Conservation (phyloP, 1,140 invertebrate species). For the Anastrepha obliqua region DNA sequence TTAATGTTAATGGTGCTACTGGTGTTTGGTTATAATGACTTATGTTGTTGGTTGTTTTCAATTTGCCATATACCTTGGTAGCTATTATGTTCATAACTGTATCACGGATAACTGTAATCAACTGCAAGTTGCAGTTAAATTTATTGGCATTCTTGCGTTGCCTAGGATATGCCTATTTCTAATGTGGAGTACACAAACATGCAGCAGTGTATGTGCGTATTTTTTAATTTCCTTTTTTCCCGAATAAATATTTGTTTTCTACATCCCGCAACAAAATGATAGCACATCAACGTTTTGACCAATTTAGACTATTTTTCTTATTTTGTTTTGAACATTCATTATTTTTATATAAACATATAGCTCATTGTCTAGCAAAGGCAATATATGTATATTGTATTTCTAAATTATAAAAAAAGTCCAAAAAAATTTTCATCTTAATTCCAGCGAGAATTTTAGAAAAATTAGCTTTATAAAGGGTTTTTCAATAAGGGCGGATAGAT, state of each 20-base stretch:
- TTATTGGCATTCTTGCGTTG: neutral
- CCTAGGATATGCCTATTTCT: too few species aligned
- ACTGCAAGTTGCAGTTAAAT: constrained; percentile 36
- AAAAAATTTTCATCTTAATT: too few species aligned
- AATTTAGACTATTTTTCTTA: neutral
- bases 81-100: neutral
- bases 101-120: constrained; percentile 5
- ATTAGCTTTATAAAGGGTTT: too few species aligned
- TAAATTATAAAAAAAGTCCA: too few species aligned
- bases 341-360: neutral
- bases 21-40: neutral
- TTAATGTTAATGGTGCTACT: constrained; percentile 5
- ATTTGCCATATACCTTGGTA: neutral
- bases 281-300: neutral
- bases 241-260: too few species aligned
- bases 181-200: too few species aligned
- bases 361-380: too few species aligned
- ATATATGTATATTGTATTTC: too few species aligned
- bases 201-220: neutral
- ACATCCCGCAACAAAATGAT: too few species aligned
- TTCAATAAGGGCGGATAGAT: too few species aligned
- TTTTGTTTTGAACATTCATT: neutral
- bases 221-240: neutral
- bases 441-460: too few species aligned
- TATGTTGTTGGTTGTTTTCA: constrained; percentile 12